These are phyloP conservation scores for Hesperia comma DNA, from an alignment of 2,888 invertebrate genomes.

Conservation along the genomic window DNA sequence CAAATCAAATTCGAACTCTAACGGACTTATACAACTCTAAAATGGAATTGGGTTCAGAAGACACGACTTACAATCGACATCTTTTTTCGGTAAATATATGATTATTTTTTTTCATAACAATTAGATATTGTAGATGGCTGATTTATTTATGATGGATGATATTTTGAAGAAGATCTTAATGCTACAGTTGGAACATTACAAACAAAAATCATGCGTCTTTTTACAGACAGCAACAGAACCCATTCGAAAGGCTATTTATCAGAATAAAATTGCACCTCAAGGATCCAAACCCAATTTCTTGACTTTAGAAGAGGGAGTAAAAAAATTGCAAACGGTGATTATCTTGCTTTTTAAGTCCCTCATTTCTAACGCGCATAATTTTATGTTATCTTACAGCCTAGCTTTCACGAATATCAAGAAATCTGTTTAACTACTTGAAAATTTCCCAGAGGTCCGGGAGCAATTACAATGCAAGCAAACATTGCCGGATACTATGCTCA, in stretches of 20 bases:
- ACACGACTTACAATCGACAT: conserved; percentile 85
- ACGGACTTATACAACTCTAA: conserved; percentile 86
- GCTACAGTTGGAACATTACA: neutral
- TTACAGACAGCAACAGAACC: conserved; percentile 77
- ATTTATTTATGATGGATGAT: no score
- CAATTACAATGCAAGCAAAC: no score
- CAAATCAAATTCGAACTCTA: conserved; percentile 85
- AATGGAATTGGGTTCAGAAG: conserved; percentile 86
- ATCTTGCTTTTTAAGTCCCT: neutral
- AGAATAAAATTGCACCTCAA: conserved; percentile 84
- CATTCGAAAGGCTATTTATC: conserved; percentile 82
- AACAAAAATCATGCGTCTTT: neutral
- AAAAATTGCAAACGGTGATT: conserved; percentile 72
- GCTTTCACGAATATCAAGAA: no score
- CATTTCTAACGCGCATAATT: no score
- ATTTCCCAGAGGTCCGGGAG: no score
- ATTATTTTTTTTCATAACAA: no score
- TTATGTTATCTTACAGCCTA: no score
- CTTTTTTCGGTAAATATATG: conserved; percentile 81
- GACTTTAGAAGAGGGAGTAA: conserved; percentile 84
- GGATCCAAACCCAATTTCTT: conserved; percentile 83
- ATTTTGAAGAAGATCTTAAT: no score
- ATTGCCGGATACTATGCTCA: no score
- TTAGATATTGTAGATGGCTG: no score
- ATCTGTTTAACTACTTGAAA: no score